These are phyloP conservation scores for Spea bombifrons DNA, from an alignment of 2,113 vertebrate genomes.

Conservation along the genomic window DNA sequence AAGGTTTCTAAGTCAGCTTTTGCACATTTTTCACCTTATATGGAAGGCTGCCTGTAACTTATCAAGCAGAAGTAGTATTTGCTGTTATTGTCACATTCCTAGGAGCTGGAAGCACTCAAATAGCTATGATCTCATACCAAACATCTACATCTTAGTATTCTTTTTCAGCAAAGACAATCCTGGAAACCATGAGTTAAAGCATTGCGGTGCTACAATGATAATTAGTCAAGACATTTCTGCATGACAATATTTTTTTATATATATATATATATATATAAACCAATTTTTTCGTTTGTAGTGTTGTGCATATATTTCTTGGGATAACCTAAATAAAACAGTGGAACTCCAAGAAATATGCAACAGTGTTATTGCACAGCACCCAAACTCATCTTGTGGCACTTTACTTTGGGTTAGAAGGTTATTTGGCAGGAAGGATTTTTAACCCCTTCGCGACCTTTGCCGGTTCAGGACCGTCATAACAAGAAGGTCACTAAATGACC, in stretches of 20 bases:
- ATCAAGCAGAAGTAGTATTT: constrained; percentile 64
- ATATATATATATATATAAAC: neutral
- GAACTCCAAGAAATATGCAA: no score
- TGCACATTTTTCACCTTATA: constrained; percentile 75
- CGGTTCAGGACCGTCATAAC: no score
- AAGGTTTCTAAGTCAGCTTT: constrained; percentile 51
- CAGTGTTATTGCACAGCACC: no score
- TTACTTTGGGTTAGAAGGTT: no score
- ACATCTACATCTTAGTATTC: constrained; percentile 7
- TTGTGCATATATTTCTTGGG: no score
- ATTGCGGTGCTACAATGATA: neutral
- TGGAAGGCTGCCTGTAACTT: constrained; percentile 66
- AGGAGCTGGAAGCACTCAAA: constrained; percentile 58
- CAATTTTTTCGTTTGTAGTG: no score
- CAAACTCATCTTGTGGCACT: no score
- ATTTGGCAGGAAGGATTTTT: no score
- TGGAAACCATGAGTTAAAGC: neutral
- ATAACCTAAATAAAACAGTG: no score
- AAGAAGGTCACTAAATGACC: no score
- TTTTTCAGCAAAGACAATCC: neutral
- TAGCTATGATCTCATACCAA: constrained; percentile 47
- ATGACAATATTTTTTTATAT: neutral
- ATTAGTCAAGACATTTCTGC: neutral
- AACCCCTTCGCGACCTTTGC: no score
- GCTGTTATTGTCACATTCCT: constrained; percentile 70